Conservation (phyloP, 2,113 vertebrate genomes). For the Bujurquina vittata region DNA sequence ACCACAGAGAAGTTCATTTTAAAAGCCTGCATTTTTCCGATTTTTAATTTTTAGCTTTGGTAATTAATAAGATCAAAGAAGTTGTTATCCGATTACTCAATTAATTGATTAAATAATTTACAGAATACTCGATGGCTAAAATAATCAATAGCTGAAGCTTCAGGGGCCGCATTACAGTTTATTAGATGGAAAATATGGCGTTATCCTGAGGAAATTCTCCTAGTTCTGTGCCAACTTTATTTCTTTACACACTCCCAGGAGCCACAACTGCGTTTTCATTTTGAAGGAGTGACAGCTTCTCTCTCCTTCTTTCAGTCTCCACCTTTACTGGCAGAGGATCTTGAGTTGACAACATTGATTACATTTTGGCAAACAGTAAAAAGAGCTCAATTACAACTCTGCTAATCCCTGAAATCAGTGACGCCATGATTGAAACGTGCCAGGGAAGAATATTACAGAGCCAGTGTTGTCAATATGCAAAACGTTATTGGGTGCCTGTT, state of each 20-base stretch:
- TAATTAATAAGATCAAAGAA: too few species aligned
- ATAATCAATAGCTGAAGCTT: too few species aligned
- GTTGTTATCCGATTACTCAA: too few species aligned
- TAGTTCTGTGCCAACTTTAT: slow-evolving; percentile 38
- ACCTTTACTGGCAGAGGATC: neutral
- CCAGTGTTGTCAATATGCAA: slow-evolving; percentile 40
- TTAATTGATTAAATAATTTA: too few species aligned
- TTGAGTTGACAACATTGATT: neutral
- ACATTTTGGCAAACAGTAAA: neutral
- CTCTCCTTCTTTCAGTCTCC: neutral
- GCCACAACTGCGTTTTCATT: slow-evolving; percentile 11
- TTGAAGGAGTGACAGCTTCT: slow-evolving; percentile 18
- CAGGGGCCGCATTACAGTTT: slow-evolving; percentile 5
- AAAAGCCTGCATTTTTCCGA: too few species aligned
- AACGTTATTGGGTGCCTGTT: slow-evolving; percentile 1
- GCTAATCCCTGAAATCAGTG: slow-evolving; percentile 4
- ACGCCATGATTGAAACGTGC: neutral
- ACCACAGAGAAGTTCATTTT: too few species aligned
- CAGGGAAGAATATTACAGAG: neutral
- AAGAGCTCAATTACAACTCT: neutral
- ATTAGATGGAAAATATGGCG: slow-evolving; percentile 17
- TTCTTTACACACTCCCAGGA: slow-evolving; percentile 22
- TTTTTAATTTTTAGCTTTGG: too few species aligned
- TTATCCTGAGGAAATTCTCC: slow-evolving; percentile 37
- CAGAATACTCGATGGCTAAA: too few species aligned